These are phyloP conservation scores for Pyralis farinalis DNA, from an alignment of 2,888 invertebrate species.

Conservation along the genomic window DNA sequence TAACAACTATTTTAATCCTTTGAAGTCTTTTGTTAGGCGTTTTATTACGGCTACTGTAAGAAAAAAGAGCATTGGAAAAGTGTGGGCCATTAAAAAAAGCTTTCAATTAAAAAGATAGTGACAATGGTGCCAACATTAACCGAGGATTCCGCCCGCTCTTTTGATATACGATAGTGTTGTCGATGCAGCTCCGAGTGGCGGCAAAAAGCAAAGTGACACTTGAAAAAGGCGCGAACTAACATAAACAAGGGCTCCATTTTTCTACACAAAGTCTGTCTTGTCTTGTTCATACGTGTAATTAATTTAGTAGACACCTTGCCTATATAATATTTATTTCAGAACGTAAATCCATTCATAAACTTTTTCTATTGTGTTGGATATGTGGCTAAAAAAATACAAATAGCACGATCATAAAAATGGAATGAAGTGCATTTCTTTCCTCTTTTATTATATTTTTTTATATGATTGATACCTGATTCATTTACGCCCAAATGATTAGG, in stretches of 20 bases:
- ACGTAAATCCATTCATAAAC: conserved; percentile 6
- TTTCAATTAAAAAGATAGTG: conserved; percentile 72
- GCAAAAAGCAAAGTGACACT: conserved; percentile 78
- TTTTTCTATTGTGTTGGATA: too few species aligned
- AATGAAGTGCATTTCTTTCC: too few species aligned
- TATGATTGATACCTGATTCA: too few species aligned
- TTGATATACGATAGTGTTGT: conserved; percentile 79
- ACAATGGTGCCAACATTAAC: conserved; percentile 69
- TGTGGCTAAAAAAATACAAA: too few species aligned
- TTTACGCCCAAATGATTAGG: too few species aligned
- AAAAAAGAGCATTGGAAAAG: conserved; percentile 46
- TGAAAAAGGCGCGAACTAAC: conserved; percentile 77
- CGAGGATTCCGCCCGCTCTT: conserved; percentile 53
- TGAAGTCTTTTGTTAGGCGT: conserved; percentile 71
- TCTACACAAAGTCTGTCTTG: conserved; percentile 47
- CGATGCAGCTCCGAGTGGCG: conserved; percentile 52
- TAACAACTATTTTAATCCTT: conserved; percentile 53
- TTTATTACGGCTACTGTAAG: conserved; percentile 68
- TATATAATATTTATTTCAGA: conserved; percentile 10
- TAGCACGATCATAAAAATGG: too few species aligned
- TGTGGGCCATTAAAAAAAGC: conserved; percentile 62
- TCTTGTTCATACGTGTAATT: conserved; percentile 29
- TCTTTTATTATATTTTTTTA: too few species aligned
- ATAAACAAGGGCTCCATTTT: conserved; percentile 65
- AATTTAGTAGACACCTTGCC: too few species aligned